Percentiles rank a stretch among this genome's conserved stretches.
phyloP scores from a whole-genome alignment of 2,888 invertebrate genomes.

The Yponomeuta sedellus region DNA sequence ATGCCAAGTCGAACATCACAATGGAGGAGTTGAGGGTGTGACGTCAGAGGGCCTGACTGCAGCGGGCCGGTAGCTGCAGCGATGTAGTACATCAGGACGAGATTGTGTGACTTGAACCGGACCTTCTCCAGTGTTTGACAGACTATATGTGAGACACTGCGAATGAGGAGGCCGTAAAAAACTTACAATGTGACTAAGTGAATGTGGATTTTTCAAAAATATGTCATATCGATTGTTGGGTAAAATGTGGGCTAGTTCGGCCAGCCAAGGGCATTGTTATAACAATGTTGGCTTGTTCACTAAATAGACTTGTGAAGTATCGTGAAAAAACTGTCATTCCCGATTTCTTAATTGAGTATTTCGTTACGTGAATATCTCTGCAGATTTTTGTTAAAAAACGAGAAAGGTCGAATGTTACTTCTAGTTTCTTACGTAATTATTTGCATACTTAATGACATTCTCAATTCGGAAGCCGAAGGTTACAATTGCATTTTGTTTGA shows the following conservation, averaged over 20 bases:
- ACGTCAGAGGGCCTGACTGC: slow-evolving; percentile 79
- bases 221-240: neutral
- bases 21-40: slow-evolving; percentile 92
- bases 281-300: too few relatives aligned
- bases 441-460: too few relatives aligned
- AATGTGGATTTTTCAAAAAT: neutral
- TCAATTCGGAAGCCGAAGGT: too few relatives aligned
- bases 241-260: neutral
- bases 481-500: too few relatives aligned
- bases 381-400: too few relatives aligned
- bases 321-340: too few relatives aligned
- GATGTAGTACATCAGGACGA: slow-evolving; percentile 69
- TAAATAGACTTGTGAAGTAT: too few relatives aligned
- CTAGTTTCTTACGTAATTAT: too few relatives aligned
- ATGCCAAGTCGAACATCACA: slow-evolving; percentile 76
- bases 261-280: too few relatives aligned
- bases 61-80: slow-evolving; percentile 73
- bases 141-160: slow-evolving; percentile 51
- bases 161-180: neutral
- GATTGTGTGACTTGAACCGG: slow-evolving; percentile 74
- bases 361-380: too few relatives aligned
- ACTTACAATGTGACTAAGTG: neutral
- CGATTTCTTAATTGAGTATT: too few relatives aligned
- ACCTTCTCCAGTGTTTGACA: slow-evolving; percentile 69
- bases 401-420: too few relatives aligned